These are phyloP conservation scores for Peromyscus melanophrys DNA, from an alignment of 2,797 vertebrate genomes.

Conservation along the genomic window DNA sequence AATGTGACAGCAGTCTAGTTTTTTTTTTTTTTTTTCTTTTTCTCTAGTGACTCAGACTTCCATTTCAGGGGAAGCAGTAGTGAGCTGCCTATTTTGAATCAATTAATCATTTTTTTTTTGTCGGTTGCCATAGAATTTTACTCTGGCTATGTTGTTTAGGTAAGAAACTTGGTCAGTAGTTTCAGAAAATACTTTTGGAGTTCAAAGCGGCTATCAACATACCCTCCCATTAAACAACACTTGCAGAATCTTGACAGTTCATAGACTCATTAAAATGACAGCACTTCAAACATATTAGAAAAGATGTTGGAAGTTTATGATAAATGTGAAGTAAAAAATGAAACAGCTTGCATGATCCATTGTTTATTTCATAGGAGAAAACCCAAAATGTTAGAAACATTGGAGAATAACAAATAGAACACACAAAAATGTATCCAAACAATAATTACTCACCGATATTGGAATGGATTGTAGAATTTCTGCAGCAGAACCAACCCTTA, in stretches of 20 bases:
- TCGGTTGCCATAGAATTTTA: slow-evolving; percentile 21
- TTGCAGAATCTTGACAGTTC: not conserved
- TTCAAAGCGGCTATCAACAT: not conserved
- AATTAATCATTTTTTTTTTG: slow-evolving; percentile 56
- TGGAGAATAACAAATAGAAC: not conserved
- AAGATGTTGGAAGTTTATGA: not conserved
- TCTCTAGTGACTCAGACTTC: not conserved
- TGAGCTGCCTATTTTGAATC: slow-evolving; percentile 67
- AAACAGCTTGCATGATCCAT: not conserved
- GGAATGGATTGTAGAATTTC: not conserved
- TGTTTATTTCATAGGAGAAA: not conserved
- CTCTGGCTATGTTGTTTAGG: not conserved
- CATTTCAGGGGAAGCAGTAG: slow-evolving; percentile 38
- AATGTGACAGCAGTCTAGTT: slow-evolving; percentile 35
- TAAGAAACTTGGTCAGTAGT: slow-evolving; percentile 19
- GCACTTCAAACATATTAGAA: not conserved
- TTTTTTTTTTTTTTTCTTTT: slow-evolving; percentile 5
- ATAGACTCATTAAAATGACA: slow-evolving; percentile 50
- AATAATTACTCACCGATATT: not conserved
- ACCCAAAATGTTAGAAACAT: slow-evolving; percentile 1
- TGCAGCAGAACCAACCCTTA: not conserved
- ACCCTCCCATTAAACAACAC: not conserved
- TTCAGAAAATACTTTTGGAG: slow-evolving; percentile 3
- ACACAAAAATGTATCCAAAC: not conserved
- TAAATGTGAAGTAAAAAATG: not conserved